Conservation (phyloP, 37 sponge, comb jelly and placozoan genomes). For the Eunapius fragilis region DNA sequence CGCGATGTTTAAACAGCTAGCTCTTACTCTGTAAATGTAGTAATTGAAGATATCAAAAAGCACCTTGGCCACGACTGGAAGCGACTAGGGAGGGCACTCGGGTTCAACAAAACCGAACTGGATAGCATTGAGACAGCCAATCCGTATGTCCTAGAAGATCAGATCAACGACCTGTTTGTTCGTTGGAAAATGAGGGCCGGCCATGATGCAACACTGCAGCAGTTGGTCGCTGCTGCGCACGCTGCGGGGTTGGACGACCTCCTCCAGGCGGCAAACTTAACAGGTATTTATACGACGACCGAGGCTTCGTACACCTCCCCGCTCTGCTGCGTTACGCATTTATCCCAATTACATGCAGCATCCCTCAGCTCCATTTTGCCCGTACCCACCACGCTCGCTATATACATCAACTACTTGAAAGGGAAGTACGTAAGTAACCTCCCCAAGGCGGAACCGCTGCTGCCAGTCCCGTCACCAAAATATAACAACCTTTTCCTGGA, state of each 20-base stretch:
- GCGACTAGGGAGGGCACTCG: constrained; percentile 19
- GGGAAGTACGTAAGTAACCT: background rate
- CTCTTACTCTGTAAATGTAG: background rate
- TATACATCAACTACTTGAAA: background rate
- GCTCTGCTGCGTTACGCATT: too few species aligned
- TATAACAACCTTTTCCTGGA: background rate
- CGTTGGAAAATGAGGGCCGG: constrained; percentile 28
- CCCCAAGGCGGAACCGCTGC: background rate
- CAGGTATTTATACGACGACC: too few species aligned
- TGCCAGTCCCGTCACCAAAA: background rate
- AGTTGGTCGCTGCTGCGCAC: background rate
- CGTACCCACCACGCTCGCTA: background rate
- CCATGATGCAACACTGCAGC: background rate
- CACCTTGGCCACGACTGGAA: constrained; percentile 51
- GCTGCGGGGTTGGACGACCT: background rate
- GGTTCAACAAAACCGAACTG: constrained; percentile 17
- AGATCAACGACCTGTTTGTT: constrained; percentile 23
- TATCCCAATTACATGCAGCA: too few species aligned
- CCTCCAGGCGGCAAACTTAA: too few species aligned
- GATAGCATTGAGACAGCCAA: constrained; percentile 33
- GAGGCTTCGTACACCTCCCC: too few species aligned
- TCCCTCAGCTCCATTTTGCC: too few species aligned
- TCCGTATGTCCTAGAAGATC: background rate
- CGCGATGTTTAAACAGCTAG: too few species aligned
- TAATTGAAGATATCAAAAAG: too few species aligned